These are phyloP conservation scores for Amiota mariae DNA, from an alignment of 2,888 invertebrate species.

Conservation along the genomic window DNA sequence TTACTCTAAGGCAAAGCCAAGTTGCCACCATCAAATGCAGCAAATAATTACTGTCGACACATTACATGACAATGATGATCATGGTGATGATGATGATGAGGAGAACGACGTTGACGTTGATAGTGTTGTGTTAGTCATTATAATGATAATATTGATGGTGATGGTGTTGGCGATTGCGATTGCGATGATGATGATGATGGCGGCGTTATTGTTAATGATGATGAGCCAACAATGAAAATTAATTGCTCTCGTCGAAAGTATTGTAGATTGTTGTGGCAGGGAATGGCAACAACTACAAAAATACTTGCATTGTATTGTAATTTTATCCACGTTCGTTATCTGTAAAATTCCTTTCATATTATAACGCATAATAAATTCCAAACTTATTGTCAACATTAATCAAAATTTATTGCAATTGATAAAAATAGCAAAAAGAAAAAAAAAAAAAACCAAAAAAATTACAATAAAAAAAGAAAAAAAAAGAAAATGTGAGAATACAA, in stretches of 20 bases:
- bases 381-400: slow-evolving; percentile 16
- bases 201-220: too few relatives aligned
- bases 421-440: neutral
- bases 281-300: too few relatives aligned
- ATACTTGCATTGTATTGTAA: too few relatives aligned
- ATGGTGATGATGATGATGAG: too few relatives aligned
- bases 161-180: neutral
- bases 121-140: neutral
- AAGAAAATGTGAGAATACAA: neutral
- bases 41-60: too few relatives aligned
- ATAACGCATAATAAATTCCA: slow-evolving; percentile 7
- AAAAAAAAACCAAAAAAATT: neutral
- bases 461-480: neutral
- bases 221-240: slow-evolving; percentile 17
- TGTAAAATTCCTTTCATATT: too few relatives aligned
- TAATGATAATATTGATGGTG: slow-evolving; percentile 2
- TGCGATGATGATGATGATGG: too few relatives aligned
- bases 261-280: too few relatives aligned
- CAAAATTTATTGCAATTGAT: slow-evolving; percentile 26
- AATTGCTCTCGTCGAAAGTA: neutral
- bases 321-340: too few relatives aligned
- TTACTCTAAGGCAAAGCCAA: neutral
- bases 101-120: too few relatives aligned
- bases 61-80: too few relatives aligned
- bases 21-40: too few relatives aligned